phyloP scores from a whole-genome alignment of 2,888 invertebrate genomes.

The Apantesis nais region DNA sequence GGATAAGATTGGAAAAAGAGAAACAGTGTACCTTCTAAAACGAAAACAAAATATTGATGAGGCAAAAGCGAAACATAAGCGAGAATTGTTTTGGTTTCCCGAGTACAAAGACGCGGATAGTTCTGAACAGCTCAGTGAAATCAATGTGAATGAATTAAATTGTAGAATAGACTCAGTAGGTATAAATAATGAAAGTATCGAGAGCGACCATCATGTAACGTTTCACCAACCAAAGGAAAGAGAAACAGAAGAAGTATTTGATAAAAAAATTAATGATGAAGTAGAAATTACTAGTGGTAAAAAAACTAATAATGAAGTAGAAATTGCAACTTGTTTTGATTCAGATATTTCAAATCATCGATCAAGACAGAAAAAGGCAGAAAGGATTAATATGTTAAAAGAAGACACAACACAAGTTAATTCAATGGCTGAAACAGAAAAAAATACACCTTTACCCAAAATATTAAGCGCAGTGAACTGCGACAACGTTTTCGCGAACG shows the following conservation, averaged over 20 bases:
- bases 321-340: not conserved
- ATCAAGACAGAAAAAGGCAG: not conserved
- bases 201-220: not conserved
- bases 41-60: slow-evolving; percentile 83
- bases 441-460: not conserved
- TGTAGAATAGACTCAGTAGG: not conserved
- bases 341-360: not conserved
- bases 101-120: slow-evolving; percentile 56
- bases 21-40: slow-evolving; percentile 87
- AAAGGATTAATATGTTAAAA: not conserved
- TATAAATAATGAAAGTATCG: not conserved
- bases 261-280: not conserved
- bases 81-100: slow-evolving; percentile 73
- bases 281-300: not conserved
- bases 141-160: slow-evolving; percentile 11
- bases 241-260: not conserved
- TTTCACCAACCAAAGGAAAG: not conserved
- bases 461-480: not conserved
- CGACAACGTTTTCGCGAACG: too few relatives aligned
- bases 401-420: not conserved
- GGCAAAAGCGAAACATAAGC: slow-evolving; percentile 67
- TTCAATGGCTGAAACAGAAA: not conserved
- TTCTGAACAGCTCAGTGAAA: slow-evolving; percentile 11
- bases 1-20: slow-evolving; percentile 87
- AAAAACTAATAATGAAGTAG: not conserved